A percentile compares a stretch with the other conserved stretches of the same genome.
phyloP scores from a whole-genome alignment of 2,797 vertebrate species.

The Onychomys arenicola region DNA sequence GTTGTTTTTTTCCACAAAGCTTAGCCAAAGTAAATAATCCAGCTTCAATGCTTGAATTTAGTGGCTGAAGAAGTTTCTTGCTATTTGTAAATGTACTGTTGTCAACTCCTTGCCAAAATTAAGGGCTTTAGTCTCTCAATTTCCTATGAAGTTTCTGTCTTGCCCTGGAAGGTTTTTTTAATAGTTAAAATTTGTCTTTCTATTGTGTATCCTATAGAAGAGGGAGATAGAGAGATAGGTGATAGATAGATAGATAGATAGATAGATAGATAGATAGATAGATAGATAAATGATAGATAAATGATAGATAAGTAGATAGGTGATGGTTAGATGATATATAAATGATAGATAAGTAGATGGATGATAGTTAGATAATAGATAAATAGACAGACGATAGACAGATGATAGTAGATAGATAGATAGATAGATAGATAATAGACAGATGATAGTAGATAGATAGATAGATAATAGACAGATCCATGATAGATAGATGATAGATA shows the following conservation, averaged over 20 bases:
- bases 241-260: neutral
- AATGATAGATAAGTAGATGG: too few species aligned
- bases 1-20: neutral
- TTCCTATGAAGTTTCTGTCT: constrained; percentile 4
- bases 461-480: too few species aligned
- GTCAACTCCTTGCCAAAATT: neutral
- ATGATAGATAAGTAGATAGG: too few species aligned
- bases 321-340: too few species aligned
- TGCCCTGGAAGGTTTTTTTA: constrained; percentile 65
- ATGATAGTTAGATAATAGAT: too few species aligned
- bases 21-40: constrained; percentile 79
- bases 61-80: constrained; percentile 44
- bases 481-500: neutral
- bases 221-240: neutral
- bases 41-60: constrained; percentile 25
- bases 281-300: neutral
- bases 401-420: neutral
- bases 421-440: neutral
- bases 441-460: too few species aligned
- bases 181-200: constrained; percentile 56
- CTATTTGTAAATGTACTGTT: constrained; percentile 61
- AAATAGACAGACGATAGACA: too few species aligned
- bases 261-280: neutral
- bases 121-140: constrained; percentile 36
- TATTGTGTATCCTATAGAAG: neutral